Evolutionary conservation across 2,888 invertebrate species (phyloP), one percentile per base, ranked within the genome.

Genomic region (Nomada flava): DNA sequence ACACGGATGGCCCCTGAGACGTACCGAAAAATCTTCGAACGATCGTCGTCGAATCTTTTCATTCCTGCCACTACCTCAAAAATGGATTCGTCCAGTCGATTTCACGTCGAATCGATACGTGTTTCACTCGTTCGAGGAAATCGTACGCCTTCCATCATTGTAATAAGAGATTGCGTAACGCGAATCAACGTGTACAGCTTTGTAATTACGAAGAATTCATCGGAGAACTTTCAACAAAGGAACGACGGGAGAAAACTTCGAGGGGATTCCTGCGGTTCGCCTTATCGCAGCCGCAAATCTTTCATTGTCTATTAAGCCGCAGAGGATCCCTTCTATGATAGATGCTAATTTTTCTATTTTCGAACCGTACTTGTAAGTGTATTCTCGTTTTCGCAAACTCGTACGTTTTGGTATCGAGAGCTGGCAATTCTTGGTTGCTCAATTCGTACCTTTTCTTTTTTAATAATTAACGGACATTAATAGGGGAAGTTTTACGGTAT

Each of bases 221-320:
- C 71, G 77, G 63, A 26, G 63, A 59, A 72, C 65, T 70, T 83
- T 57, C 57, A 73, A 82, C 72, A 82, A 82, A 82, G 82, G 72
- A 75, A 57, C 44, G 47, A 52, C 75, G 68, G 50, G 76, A 59
- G 82, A 50, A 75, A 74, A 82, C 78, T 71, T 70, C 57, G 59
- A 63, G 77, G 50, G 60, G 70, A 77, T 83, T 63, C 71, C 63
- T 83, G 74, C 64, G 83, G 83, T 74, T 47, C 68, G 55, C 0
- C 42, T 52, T 82, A 82, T 82, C 82, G 68, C 23, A 15, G 53
- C 77, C 59, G 74, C 77, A 44, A 71, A 83, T 83, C 83, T 83
- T 36, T 77, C 77, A 77, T 82, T 83, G 76, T 82, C 83, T 82
- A 83, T 83, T 83, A 68, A 83, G 69, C 67, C 63, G 57, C 65